Conservation (phyloP, 2,888 invertebrate species). For the Hymenopus coronatus region DNA sequence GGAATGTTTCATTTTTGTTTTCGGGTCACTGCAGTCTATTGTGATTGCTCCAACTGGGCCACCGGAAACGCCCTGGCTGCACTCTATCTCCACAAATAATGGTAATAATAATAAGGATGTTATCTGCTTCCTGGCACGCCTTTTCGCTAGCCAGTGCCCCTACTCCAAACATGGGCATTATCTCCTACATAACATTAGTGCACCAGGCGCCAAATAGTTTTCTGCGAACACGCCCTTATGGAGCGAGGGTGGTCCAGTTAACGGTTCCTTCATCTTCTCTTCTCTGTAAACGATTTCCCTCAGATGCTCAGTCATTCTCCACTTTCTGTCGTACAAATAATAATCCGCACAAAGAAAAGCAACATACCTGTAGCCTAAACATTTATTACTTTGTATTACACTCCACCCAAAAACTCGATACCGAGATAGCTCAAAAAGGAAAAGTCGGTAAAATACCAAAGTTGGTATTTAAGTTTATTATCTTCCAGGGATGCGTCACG, state of each 20-base stretch:
- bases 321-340: no score
- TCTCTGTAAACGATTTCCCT: not conserved
- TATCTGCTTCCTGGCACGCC: not conserved
- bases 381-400: no score
- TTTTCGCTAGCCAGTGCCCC: not conserved
- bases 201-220: not conserved
- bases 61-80: not conserved
- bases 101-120: not conserved
- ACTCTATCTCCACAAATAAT: not conserved
- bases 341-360: no score
- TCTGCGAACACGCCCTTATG: not conserved
- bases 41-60: not conserved
- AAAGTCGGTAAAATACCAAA: no score
- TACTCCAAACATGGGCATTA: not conserved
- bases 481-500: no score
- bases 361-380: no score
- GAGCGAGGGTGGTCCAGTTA: not conserved
- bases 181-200: not conserved
- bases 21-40: not conserved
- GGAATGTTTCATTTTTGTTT: not conserved
- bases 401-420: no score
- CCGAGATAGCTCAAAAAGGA: no score
- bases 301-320: not conserved
- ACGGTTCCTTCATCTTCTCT: not conserved
- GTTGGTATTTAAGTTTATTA: no score